These are phyloP conservation scores for Nyctalus aviator DNA, from an alignment of 2,797 vertebrate genomes.

Conservation along the genomic window DNA sequence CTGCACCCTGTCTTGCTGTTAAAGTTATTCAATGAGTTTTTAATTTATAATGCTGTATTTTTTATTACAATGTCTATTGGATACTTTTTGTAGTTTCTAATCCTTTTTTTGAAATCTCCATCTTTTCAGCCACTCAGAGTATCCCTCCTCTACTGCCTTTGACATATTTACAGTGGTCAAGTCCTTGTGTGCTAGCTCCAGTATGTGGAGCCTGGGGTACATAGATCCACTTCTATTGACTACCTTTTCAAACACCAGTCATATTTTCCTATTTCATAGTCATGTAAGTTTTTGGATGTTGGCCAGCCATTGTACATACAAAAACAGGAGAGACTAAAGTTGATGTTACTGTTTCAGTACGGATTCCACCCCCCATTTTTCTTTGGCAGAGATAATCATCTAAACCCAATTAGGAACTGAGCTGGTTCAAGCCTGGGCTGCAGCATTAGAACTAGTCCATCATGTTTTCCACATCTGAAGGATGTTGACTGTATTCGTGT, in stretches of 20 bases:
- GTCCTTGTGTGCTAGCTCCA: not conserved
- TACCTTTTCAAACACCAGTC: not conserved
- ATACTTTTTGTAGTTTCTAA: not conserved
- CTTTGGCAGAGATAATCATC: not conserved
- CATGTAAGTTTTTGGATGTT: too few relatives aligned
- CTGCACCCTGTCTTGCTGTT: not conserved
- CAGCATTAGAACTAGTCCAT: too few relatives aligned
- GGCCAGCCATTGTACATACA: not conserved
- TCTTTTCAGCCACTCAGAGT: not conserved
- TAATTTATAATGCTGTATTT: not conserved
- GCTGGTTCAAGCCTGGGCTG: not conserved
- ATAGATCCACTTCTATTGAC: not conserved
- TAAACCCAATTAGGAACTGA: not conserved
- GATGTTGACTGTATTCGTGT: too few relatives aligned
- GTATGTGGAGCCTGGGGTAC: not conserved
- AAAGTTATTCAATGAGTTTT: not conserved
- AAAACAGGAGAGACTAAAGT: not conserved
- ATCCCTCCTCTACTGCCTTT: not conserved
- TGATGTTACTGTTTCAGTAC: not conserved
- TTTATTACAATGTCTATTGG: not conserved
- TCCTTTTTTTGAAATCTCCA: not conserved
- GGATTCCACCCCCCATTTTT: not conserved
- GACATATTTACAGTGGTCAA: not conserved
- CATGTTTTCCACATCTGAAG: not conserved
- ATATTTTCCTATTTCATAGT: not conserved